Base-by-base conservation (phyloP, 2,113 vertebrate genomes). In the Aspiorhynchus laticeps region DNA sequence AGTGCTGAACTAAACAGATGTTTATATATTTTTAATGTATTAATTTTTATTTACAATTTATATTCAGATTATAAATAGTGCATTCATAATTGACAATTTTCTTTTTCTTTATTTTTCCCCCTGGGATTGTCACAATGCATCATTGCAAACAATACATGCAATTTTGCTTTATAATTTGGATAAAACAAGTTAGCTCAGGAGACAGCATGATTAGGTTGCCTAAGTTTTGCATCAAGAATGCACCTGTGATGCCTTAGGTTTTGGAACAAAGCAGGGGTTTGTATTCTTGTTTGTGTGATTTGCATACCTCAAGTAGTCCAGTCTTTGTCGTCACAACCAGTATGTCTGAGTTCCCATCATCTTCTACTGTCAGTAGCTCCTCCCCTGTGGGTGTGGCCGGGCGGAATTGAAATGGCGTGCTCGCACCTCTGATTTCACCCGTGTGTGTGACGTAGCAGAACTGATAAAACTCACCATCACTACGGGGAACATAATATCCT, bases 381-480 rank as follows among this genome's bases (percentile, higher is more conserved):
- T 99, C 95, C 24, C 85, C 96, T 21, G 98, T 95, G 88, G 98
- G 98, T 2, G 97, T 98, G 84, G 97, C 91, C 0, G 97, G 91
- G 87, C 97, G 96, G 90, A 99, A 99, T 92, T 98, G 98, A 92
- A 99, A 99, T 56, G 98, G 98, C 0, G 98, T 99, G 90, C 98
- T 99, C 85, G 98, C 98, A 80, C 98, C 98, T 91, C 98, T 95
- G 89, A 99, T 99, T 91, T 99, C 98, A 69, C 98, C 98, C 83
- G 96, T 95, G 53, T 99, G 96, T 4, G 98, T 99, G 88, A 99
- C 98, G 0, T 99, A 99, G 90, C 98, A 99, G 92, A 99, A 99
- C 94, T 99, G 98, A 92, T 99, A 99, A 95, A 99, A 99, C 92
- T 99, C 98, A 65, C 98, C 98, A 24, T 99, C 98, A 76, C 98